Evolutionary conservation across 2,888 invertebrate species (phyloP).

Genomic region (Chalcosyrphus nemorum): DNA sequence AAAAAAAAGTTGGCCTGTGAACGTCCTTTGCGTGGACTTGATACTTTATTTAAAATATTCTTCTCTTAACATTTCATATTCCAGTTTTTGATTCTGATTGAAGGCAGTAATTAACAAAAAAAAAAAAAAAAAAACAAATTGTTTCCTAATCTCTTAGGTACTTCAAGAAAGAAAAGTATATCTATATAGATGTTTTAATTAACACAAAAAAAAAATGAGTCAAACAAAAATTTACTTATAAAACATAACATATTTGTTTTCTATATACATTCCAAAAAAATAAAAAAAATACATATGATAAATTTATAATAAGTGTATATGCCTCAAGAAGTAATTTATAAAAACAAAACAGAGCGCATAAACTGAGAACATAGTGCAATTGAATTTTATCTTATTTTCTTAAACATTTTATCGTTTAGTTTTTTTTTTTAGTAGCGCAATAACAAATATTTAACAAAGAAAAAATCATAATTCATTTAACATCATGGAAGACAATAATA

Average conservation of each 20-base stretch:
- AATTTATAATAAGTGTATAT: conserved; percentile 57
- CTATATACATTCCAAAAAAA: conserved; percentile 26
- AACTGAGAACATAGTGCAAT: conserved; percentile 44
- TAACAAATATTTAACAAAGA: background rate
- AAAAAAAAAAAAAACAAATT: conserved; percentile 4
- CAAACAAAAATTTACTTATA: conserved; percentile 4
- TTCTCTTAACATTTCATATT: conserved; percentile 42
- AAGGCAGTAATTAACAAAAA: conserved; percentile 33
- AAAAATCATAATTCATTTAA: background rate
- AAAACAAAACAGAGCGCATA: conserved; percentile 71
- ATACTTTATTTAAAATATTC: conserved; percentile 61
- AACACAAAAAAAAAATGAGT: background rate
- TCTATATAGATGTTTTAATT: background rate
- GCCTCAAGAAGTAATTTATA: conserved; percentile 63
- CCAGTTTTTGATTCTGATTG: conserved; percentile 11
- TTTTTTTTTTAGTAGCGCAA: background rate
- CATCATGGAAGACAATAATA: conserved; percentile 23
- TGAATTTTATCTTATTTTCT: background rate
- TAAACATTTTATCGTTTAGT: too few species aligned
- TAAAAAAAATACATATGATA: conserved; percentile 1
- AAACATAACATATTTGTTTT: conserved; percentile 9
- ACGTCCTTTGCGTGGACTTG: conserved; percentile 53
- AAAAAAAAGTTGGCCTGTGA: conserved; percentile 56
- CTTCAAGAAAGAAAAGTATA: conserved; percentile 8
- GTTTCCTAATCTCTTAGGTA: conserved; percentile 7